Evolutionary conservation across 2,888 invertebrate genomes (phyloP), one percentile per base, ranked within the genome.

Genomic region (Scrobipalpa atriplicella): DNA sequence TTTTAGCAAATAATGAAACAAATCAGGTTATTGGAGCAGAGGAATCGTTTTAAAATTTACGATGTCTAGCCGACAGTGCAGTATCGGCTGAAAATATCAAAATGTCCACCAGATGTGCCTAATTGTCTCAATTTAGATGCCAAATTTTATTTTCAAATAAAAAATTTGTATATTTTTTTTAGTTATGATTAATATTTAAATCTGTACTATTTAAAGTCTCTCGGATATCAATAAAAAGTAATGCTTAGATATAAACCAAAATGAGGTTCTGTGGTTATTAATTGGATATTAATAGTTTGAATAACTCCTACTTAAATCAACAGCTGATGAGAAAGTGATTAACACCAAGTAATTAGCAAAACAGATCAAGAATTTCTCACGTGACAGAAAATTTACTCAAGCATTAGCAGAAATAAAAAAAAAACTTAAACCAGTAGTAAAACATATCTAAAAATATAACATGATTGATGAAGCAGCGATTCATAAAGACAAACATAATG

Each of bases 1-100:
- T 29, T 58, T 36, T 0, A 52, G 0, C 9, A 36, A 58, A 58
- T n/a, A 2, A 73, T 70, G 67, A 67, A 71, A 65, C 68, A 62
- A 72, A 74, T 71, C 69, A 68, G 69, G 68, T 68, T 64, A 71
- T 38, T 66, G 21, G 64, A 51, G 66, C 71, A 67, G 67, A 58
- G 60, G 52, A 66, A 61, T 68, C 68, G 71, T 75, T 73, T 72
- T 69, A 66, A 62, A 72, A 72, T 78, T 78, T 75, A 79, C 73
- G 72, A 74, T 71, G 80, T 80, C 80, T 79, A 72, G 79, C 70
- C 75, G 69, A 60, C 18, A 62, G 7, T 43, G 61, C 39, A 60
- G 29, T 18, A 39, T 38, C 38, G 29, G 16, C 36, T 9, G 29
- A 60, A 60, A 60, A 60, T 36, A 60, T 29, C 38, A 0, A 13